Evolutionary conservation across 1,140 invertebrate genomes (phyloP), one percentile per base, ranked within the genome.

Genomic region (Drosophila tristis): DNA sequence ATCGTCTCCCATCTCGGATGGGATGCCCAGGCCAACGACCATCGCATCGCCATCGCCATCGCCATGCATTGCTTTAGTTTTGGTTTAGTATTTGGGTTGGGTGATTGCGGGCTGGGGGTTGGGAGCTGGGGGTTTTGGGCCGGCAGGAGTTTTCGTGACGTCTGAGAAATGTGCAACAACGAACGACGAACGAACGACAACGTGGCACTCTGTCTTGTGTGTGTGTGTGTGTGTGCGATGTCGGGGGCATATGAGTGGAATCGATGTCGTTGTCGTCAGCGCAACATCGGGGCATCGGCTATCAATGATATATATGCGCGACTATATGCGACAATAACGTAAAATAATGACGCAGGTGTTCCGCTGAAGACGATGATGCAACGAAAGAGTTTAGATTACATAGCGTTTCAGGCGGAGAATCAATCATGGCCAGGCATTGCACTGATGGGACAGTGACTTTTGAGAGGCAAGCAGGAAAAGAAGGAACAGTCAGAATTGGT

Each of bases 281-380:
- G 9, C 31, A 45, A 49, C 62, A 68, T 48, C 49, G 63, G 59
- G 50, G 65, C 78, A 85, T 78, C 71, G 78, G 71, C 86, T 90
- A 76, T 90, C 86, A 81, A 87, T 87, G 76, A 86, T 68, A 72
- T 86, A 85, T 85, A 71, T 65, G 76, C 70, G 49, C 79, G 59
- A 55, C 78, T 70, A 82, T 90, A 71, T 90, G 79, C 79, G 85
- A 77, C 76, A 85, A 90, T 77, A 90, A 87, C 62, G 84, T 84
- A 80, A 78, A 90, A 90, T 89, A 90, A 90, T 84, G 74, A 67
- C 79, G 59, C 87, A 90, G 82, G 87, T 90, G 87, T 74, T 90
- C 58, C 68, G 49, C 23, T 51, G 73, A 74, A 72, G 59, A 67
- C 49, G 49, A 53, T 73, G 50, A 42, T 44, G 50, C 58, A 59